These are phyloP conservation scores for Vanessa atalanta DNA, from an alignment of 1,140 invertebrate genomes.

Conservation along the genomic window DNA sequence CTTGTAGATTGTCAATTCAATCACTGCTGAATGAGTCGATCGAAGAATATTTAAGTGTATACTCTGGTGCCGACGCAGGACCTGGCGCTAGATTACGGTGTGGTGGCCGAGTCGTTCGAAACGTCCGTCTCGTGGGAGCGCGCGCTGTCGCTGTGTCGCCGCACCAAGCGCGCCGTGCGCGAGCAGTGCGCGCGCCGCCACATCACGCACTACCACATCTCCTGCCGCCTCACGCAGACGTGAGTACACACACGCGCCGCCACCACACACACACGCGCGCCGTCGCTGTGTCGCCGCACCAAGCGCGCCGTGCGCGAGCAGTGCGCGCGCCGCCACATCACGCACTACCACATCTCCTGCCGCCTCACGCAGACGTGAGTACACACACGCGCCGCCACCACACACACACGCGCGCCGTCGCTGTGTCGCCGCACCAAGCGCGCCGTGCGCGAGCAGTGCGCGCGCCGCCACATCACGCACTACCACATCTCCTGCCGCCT, in stretches of 20 bases:
- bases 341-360: conserved; percentile 87
- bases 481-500: conserved; percentile 91
- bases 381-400: conserved; percentile 88
- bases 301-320: conserved; percentile 90
- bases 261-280: conserved; percentile 89
- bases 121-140: conserved; percentile 98
- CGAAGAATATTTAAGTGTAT: neutral
- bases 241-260: conserved; percentile 53
- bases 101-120: conserved; percentile 98
- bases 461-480: conserved; percentile 82
- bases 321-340: conserved; percentile 84
- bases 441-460: conserved; percentile 88
- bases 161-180: too few relatives aligned
- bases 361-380: conserved; percentile 95
- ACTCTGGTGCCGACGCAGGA: conserved; percentile 83
- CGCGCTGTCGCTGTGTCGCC: conserved; percentile 83
- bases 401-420: conserved; percentile 93
- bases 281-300: conserved; percentile 93
- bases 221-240: conserved; percentile 82
- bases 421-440: conserved; percentile 95
- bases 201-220: too few relatives aligned
- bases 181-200: conserved; percentile 51
- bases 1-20: too few relatives aligned
- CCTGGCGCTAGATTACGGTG: conserved; percentile 92
- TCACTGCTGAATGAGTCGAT: too few relatives aligned